Percentiles rank a stretch among this genome's conserved stretches.
phyloP scores from a whole-genome alignment of 1,140 invertebrate genomes.

The Saccostrea cuccullata region DNA sequence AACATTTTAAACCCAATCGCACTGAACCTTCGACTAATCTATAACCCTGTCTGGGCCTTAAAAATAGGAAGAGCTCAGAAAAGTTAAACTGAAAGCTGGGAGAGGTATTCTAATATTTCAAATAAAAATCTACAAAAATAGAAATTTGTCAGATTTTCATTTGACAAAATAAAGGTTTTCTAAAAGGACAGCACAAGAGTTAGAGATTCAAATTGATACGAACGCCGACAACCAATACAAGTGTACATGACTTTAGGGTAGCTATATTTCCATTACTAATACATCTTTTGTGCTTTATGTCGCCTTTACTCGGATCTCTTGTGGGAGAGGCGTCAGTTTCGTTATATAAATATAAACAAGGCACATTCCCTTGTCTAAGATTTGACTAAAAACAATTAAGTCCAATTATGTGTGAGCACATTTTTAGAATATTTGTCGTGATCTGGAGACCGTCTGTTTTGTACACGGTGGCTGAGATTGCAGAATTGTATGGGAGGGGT shows the following conservation, averaged over 20 bases:
- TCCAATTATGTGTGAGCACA: slow-evolving; percentile 8
- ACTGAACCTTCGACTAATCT: too few relatives aligned
- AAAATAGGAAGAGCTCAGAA: too few relatives aligned
- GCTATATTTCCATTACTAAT: neutral
- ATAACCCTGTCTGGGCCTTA: too few relatives aligned
- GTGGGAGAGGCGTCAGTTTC: neutral
- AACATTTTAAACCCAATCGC: too few relatives aligned
- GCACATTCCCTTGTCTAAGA: neutral
- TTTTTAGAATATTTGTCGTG: neutral
- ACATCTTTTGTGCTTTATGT: neutral
- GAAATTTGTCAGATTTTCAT: too few relatives aligned
- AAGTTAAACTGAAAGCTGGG: too few relatives aligned
- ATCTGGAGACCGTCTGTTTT: slow-evolving; percentile 31
- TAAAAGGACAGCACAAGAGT: too few relatives aligned
- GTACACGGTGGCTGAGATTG: slow-evolving; percentile 19
- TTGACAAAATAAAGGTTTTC: too few relatives aligned
- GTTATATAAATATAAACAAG: slow-evolving; percentile 12
- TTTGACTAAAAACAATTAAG: slow-evolving; percentile 10
- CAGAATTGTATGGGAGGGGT: neutral
- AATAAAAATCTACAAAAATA: too few relatives aligned
- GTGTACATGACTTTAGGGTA: neutral
- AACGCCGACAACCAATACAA: too few relatives aligned
- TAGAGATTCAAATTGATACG: too few relatives aligned
- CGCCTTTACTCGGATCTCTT: neutral
- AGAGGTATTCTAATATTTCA: too few relatives aligned